These are phyloP conservation scores for Notarius quadriscutis DNA, from an alignment of 2,113 vertebrate genomes.

Conservation along the genomic window DNA sequence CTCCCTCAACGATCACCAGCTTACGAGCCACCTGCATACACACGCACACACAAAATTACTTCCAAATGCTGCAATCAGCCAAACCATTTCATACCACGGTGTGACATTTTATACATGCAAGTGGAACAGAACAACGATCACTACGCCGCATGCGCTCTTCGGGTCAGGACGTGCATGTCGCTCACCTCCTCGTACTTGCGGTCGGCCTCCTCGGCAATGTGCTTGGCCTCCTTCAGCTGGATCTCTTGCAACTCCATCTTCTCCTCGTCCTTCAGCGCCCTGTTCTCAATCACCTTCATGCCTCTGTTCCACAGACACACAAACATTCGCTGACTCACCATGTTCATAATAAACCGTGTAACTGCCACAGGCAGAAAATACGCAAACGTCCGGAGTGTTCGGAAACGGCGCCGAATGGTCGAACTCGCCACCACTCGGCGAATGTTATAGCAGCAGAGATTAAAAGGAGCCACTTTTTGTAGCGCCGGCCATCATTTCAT, in stretches of 20 bases:
- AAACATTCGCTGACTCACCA: background rate
- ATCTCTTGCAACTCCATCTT: conserved; percentile 82
- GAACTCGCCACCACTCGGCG: background rate
- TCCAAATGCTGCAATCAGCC: background rate
- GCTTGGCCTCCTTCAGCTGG: conserved; percentile 80
- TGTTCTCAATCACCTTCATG: conserved; percentile 81
- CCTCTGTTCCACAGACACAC: conserved; percentile 60
- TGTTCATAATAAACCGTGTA: background rate
- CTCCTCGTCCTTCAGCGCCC: conserved; percentile 78
- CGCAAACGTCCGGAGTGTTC: background rate
- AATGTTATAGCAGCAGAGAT: background rate
- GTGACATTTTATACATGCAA: background rate
- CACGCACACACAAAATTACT: background rate
- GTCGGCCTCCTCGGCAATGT: conserved; percentile 78
- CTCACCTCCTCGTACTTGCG: conserved; percentile 78
- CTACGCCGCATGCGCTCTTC: background rate
- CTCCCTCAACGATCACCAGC: conserved; percentile 86
- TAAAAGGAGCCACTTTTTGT: background rate
- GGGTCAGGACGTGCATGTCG: background rate
- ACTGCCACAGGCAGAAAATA: background rate
- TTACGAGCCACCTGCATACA: conserved; percentile 89
- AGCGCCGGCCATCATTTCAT: background rate
- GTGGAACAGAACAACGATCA: background rate
- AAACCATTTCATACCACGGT: background rate
- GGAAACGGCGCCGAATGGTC: background rate